Base-by-base conservation (phyloP, 2,113 vertebrate genomes). In the Pandion haliaetus region DNA sequence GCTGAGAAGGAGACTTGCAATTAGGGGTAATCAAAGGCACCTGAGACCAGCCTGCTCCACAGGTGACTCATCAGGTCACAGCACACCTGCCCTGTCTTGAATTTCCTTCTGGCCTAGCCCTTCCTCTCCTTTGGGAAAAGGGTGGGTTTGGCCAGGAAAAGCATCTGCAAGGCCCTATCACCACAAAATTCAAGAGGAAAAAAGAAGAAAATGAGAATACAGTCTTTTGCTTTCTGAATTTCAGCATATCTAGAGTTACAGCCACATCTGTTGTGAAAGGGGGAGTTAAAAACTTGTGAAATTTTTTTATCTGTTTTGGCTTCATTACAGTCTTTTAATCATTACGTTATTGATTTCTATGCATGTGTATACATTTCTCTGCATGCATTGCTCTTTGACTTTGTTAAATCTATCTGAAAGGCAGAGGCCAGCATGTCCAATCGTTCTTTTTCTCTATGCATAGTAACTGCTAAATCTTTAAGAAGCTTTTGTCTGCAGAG, bases 371-470 rank as follows among this genome's bases (percentile, higher is more conserved):
- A 26, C 5, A 1, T 58, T 58, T 44, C 24, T 52, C 49, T 45
- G 19, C 1, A 2, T 7, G 16, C 12, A 6, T 6, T 58, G 15
- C 66, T 80, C 42, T 42, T 10, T 26, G 40, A 24, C 62, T 32
- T 57, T 42, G 26, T 24, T 50, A 45, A 81, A 59, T 25, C 26
- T 79, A 26, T 17, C 52, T 49, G 31, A 52, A 79, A 66, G 55
- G 28, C 9, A 18, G 17, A 29, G 38, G 12, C 20, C 32, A 40
- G 42, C 12, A 9, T 5, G 6, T 49, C 17, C 24, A 47, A 45
- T 0, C 0, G 0, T 69, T 28, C 21, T 31, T 77, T 58, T 28
- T 4, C 44, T 71, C 66, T 38, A 1, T 14, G 54, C 29, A 6
- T 1, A 40, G 54, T 61, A 45, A 52, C 14, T 42, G 17, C 32